Percentiles rank a stretch among this genome's conserved stretches.
These are phyloP conservation scores for Rhinopomastus cyanomelas DNA, from an alignment of 2,113 vertebrate genomes.

Conservation along the genomic window DNA sequence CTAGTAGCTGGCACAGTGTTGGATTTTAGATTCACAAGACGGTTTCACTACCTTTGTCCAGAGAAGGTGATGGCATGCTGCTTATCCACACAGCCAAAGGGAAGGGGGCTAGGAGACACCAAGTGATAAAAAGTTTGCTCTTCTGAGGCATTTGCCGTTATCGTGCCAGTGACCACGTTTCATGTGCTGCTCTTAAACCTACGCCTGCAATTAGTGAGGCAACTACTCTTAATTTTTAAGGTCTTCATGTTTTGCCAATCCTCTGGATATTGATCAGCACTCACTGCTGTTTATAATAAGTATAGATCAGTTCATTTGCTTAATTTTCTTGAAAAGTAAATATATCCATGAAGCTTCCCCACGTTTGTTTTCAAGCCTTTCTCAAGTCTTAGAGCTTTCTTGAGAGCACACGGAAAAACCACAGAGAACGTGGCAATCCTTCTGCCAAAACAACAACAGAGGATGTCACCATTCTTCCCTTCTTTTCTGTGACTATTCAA, in stretches of 20 bases:
- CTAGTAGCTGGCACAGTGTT: neutral
- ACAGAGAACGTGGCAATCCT: too few species aligned
- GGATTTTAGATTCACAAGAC: neutral
- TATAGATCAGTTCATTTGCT: neutral
- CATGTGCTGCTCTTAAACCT: neutral
- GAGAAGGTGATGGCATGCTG: neutral
- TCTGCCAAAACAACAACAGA: neutral
- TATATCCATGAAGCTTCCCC: neutral
- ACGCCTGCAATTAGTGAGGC: accelerated
- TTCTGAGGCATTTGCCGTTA: neutral
- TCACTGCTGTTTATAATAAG: neutral
- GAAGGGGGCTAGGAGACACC: neutral
- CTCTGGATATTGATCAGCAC: neutral
- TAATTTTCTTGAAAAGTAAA: neutral
- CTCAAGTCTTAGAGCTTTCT: neutral
- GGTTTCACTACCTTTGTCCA: neutral
- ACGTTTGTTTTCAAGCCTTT: neutral
- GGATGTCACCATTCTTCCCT: neutral
- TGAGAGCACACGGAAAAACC: neutral
- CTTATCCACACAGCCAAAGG: neutral
- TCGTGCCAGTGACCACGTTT: neutral
- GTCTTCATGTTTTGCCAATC: neutral
- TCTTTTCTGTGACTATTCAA: neutral
- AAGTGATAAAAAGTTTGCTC: neutral
- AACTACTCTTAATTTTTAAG: neutral